Evolutionary conservation across 2,888 invertebrate species (phyloP), one percentile per base, ranked within the genome.

Genomic region (Aphelenchoides bicaudatus): DNA sequence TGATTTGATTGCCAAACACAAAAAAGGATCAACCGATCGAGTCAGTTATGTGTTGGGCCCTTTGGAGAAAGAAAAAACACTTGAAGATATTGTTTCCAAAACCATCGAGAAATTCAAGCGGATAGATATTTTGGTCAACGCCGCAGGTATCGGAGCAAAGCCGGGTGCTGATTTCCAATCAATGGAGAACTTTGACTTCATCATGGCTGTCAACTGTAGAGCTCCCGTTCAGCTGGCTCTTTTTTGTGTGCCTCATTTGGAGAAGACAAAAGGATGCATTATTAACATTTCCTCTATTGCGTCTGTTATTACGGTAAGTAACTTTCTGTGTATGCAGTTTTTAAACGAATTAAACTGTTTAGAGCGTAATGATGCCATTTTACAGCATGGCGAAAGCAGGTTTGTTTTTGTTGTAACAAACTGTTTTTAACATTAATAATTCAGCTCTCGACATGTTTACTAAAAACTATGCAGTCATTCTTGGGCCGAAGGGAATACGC

Each of bases 381-480:
- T 54, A 54, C 19, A 16, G 30, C 55, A 59, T 54, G 60, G 23
- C 54, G 23, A 54, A 54, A 21, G 57, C 54, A n/a, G n/a, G n/a
- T n/a, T n/a, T n/a, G n/a, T n/a, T n/a, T n/a, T n/a, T n/a, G n/a
- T n/a, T n/a, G n/a, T n/a, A n/a, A n/a, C n/a, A n/a, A n/a, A n/a
- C n/a, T n/a, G n/a, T n/a, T n/a, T n/a, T n/a, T n/a, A n/a, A n/a
- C n/a, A n/a, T n/a, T n/a, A n/a, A n/a, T n/a, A n/a, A n/a, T n/a
- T n/a, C n/a, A n/a, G 54, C 54, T 5, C 23, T 54, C 16, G 54
- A 54, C 19, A 13, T 28, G 10, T 59, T 29, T 21, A 58, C 57
- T 10, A 13, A 31, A 4, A 4, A 31, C 38, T 59, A 8, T 21
- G 55, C 54, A 6, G 13, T 59, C 16, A 54, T 19, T 19, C 56